phyloP scores from a whole-genome alignment of 2,113 vertebrate genomes.

The Pterocles burchelli region DNA sequence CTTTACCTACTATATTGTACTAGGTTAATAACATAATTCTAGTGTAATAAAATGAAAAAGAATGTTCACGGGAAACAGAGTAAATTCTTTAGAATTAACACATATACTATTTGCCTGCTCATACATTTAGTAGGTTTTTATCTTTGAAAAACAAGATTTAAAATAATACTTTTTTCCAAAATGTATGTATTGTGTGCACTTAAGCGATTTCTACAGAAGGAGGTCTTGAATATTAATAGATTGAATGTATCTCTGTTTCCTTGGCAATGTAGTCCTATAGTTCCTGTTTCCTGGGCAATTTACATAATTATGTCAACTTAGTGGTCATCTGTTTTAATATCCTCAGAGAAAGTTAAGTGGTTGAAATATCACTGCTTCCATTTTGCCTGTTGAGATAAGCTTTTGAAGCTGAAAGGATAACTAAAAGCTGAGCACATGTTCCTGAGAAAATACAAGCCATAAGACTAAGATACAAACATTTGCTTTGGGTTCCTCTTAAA shows the following conservation, averaged over 20 bases:
- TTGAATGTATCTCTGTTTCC: not conserved
- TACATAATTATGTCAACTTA: not conserved
- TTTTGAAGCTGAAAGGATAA: not conserved
- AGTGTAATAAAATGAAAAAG: not conserved
- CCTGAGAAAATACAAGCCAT: not conserved
- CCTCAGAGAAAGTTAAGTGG: not conserved
- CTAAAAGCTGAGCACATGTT: not conserved
- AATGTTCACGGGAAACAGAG: not conserved
- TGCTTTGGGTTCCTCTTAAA: not conserved
- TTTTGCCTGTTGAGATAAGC: not conserved
- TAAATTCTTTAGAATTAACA: not conserved
- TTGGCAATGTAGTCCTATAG: not conserved
- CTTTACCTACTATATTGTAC: not conserved
- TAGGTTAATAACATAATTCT: not conserved
- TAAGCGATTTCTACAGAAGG: not conserved
- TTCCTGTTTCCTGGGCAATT: not conserved
- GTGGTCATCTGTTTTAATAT: not conserved
- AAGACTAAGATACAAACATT: not conserved
- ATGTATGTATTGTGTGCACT: not conserved
- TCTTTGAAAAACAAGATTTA: not conserved
- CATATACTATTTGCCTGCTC: not conserved
- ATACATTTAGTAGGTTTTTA: not conserved
- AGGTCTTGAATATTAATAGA: not conserved
- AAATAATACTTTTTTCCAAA: not conserved
- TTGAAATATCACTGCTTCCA: not conserved